These are phyloP conservation scores for Nasonia giraulti DNA, from an alignment of 1,140 invertebrate genomes.

Conservation along the genomic window DNA sequence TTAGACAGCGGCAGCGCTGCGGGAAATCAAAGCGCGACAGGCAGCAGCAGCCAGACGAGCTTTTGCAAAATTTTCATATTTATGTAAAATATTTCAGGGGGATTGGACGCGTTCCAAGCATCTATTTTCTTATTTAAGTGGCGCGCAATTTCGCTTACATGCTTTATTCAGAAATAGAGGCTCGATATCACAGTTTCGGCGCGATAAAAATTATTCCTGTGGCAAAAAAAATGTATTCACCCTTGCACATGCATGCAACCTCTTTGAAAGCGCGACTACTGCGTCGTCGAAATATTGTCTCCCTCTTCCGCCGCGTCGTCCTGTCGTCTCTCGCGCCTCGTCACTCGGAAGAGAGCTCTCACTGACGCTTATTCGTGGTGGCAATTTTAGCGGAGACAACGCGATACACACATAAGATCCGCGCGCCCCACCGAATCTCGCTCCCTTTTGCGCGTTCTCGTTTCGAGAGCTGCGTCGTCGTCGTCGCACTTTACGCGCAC, in stretches of 20 bases:
- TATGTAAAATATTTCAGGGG: conserved; percentile 2
- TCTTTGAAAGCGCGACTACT: neutral
- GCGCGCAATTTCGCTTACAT: neutral
- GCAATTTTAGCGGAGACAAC: conserved; percentile 22
- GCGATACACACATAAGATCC: neutral
- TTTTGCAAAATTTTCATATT: conserved; percentile 18
- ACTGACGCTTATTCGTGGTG: neutral
- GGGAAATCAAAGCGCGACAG: neutral
- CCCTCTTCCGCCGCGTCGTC: neutral
- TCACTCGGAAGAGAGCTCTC: neutral
- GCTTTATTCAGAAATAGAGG: too few relatives aligned
- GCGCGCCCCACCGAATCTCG: neutral
- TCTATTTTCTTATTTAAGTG: conserved; percentile 18
- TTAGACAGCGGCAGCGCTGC: neutral
- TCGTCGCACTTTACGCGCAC: too few relatives aligned
- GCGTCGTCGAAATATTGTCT: neutral
- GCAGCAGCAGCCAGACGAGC: neutral
- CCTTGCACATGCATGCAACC: neutral
- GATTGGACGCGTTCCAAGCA: neutral
- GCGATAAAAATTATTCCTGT: neutral
- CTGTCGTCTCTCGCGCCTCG: neutral
- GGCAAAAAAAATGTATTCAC: neutral
- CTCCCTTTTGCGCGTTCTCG: neutral
- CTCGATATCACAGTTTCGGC: too few relatives aligned
- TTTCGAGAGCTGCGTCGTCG: neutral